Conservation (phyloP, 2,888 invertebrate genomes). For the Drosophila kokeensis region DNA sequence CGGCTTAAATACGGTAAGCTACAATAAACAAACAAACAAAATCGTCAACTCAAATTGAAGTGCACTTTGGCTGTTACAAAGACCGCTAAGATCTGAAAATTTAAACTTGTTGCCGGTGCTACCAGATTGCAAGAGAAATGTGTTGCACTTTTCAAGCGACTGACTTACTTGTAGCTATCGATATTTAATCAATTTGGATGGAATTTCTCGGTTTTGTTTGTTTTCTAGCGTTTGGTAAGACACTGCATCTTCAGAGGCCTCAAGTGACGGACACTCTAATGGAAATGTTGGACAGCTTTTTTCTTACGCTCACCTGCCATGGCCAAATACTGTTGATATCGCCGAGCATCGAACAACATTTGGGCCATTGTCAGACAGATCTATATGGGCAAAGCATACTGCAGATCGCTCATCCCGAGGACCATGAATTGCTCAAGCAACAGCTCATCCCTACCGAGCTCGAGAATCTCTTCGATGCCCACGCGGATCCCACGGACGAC, state of each 20-base stretch:
- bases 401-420: constrained; percentile 92
- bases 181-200: neutral
- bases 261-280: constrained; percentile 88
- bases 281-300: constrained; percentile 91
- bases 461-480: constrained; percentile 84
- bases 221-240: constrained; percentile 86
- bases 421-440: constrained; percentile 90
- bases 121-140: constrained; percentile 1
- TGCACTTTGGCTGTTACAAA: neutral
- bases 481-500: constrained; percentile 85
- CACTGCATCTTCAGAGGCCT: constrained; percentile 86
- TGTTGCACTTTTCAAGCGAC: neutral
- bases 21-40: neutral
- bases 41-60: neutral
- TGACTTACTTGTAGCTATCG: neutral
- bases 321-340: constrained; percentile 95
- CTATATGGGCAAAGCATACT: constrained; percentile 92
- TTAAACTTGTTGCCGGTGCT: neutral
- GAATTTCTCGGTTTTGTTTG: neutral
- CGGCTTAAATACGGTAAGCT: constrained; percentile 89
- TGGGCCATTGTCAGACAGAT: constrained; percentile 95
- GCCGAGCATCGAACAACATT: constrained; percentile 92
- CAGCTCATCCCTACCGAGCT: constrained; percentile 87
- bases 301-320: constrained; percentile 91
- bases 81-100: neutral